These are phyloP conservation scores for Pteropus alecto DNA, from an alignment of 2,113 vertebrate genomes.

Conservation along the genomic window DNA sequence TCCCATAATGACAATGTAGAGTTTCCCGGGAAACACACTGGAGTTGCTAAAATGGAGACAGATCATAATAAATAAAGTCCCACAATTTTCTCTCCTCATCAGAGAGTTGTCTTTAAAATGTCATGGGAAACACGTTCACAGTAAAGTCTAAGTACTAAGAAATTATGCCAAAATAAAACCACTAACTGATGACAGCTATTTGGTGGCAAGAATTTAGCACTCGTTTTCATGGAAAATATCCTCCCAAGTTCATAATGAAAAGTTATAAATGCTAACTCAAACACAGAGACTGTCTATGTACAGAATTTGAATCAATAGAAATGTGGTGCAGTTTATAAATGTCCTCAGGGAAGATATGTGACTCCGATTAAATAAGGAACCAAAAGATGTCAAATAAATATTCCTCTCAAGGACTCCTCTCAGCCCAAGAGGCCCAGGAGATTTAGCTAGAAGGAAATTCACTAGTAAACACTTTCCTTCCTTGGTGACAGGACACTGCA, in stretches of 20 bases:
- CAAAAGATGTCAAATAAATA: conserved; percentile 63
- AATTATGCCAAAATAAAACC: not conserved
- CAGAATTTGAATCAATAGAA: not conserved
- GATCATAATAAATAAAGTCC: not conserved
- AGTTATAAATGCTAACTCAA: not conserved
- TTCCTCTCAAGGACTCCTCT: conserved; percentile 56
- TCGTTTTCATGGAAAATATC: not conserved
- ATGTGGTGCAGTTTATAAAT: not conserved
- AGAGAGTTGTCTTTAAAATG: not conserved
- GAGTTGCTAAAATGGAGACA: not conserved
- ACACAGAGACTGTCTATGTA: not conserved
- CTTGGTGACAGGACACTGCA: not conserved
- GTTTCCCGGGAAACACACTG: not conserved
- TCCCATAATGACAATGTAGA: not conserved
- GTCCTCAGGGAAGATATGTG: conserved; percentile 19
- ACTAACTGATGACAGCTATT: not conserved
- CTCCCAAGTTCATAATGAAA: not conserved
- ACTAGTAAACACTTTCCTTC: conserved; percentile 7
- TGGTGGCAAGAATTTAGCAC: not conserved
- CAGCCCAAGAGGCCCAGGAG: not conserved
- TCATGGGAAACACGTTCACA: not conserved
- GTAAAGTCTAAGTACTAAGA: not conserved
- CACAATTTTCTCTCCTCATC: not conserved
- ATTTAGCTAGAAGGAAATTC: conserved; percentile 2
- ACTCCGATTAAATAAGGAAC: conserved; percentile 56